Base-by-base conservation (phyloP, 2,113 vertebrate species). In the Xyrauchen texanus region DNA sequence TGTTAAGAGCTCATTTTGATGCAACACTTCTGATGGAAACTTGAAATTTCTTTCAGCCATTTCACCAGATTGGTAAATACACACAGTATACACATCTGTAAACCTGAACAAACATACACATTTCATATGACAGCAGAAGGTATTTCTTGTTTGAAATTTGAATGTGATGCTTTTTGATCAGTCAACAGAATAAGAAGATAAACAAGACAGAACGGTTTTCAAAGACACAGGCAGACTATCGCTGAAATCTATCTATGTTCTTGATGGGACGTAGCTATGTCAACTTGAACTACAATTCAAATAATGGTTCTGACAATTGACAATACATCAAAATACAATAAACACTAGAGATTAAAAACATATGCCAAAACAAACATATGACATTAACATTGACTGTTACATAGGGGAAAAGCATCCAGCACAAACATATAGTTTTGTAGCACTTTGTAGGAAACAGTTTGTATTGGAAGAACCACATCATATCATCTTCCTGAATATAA, bases 1-100 rank as follows among this genome's bases (percentile, higher is more conserved):
- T 75, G 49, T 55, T 62, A 53, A 65, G 61, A 65, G 49, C 60
- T 74, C 52, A 61, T 65, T 53, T 76, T 61, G 16, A 63, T 42
- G 16, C 46, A 34, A n/a, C 72, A n/a, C 72, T 9, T 74, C 16
- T 72, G 4, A 60, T 16, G 55, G n/a, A 72, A 68, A 53, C 6
- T 12, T 52, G 1, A 5, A 49, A 7, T 9, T 49, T 16, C 8
- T 13, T 51, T 5, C 66, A 61, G 60, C 49, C 1, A 4, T 75
- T 63, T 49, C 21, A 12, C 10, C 10, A 75, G 72, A 51, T 51
- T 52, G 52, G 52, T 53, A 53, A 11, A 34, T 7, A 70, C 21
- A n/a, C 3, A 45, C 46, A 42, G 9, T 12, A 12, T 5, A 49
- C 13, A 73, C 44, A 73, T 49, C 12, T 4, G 6, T 58, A 58